Conservation (phyloP, 2,113 vertebrate genomes). For the Cygnus buccinator region DNA sequence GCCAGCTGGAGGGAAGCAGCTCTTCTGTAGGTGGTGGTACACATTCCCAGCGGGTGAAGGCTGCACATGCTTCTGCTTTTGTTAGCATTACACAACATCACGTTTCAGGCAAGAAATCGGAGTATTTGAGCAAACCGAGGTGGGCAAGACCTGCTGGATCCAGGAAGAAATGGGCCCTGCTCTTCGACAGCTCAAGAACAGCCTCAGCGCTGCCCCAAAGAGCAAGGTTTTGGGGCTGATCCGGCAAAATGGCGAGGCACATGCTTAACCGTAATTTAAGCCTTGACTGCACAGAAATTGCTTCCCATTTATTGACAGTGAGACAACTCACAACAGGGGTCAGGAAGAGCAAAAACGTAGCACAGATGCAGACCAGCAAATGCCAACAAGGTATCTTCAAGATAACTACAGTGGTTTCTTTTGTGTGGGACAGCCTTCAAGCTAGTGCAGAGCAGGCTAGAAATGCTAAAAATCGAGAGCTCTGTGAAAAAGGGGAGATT, state of each 20-base stretch:
- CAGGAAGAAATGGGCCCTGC: neutral
- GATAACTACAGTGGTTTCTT: neutral
- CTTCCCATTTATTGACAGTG: constrained; percentile 25
- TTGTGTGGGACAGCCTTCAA: neutral
- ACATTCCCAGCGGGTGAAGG: neutral
- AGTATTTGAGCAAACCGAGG: neutral
- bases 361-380: neutral
- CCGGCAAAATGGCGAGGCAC: neutral
- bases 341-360: neutral
- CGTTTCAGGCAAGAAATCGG: neutral
- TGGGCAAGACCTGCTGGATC: neutral
- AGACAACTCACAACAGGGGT: neutral
- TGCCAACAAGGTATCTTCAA: neutral
- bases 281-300: neutral
- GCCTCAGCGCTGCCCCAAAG: neutral
- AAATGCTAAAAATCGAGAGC: neutral
- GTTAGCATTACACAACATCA: neutral
- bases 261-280: neutral
- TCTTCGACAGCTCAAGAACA: neutral
- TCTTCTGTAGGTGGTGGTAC: neutral
- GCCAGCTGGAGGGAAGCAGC: neutral
- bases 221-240: neutral
- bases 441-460: neutral
- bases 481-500: neutral
- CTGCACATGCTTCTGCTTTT: neutral